Evolutionary conservation across 1,140 invertebrate species (phyloP).

Genomic region (Orchestia grillus): DNA sequence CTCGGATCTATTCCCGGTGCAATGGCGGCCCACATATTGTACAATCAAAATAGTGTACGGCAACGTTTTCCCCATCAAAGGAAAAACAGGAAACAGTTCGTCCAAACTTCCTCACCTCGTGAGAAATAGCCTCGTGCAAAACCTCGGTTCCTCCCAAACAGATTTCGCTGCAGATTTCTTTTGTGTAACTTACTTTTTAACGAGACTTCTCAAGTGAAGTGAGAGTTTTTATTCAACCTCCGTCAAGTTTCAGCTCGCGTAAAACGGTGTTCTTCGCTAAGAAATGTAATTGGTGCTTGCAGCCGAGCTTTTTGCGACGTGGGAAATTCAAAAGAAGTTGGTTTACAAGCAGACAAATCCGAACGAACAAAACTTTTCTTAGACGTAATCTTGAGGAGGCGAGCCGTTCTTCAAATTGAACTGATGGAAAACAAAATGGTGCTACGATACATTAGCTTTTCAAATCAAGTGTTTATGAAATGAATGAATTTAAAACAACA

Average conservation of each 20-base stretch:
- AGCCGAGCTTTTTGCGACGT: background rate
- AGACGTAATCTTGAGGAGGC: background rate
- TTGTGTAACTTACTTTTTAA: background rate
- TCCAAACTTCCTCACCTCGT: background rate
- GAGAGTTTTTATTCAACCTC: background rate
- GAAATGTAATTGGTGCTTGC: background rate
- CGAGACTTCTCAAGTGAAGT: background rate
- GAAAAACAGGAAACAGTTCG: background rate
- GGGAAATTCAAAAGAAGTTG: background rate
- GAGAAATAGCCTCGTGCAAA: background rate
- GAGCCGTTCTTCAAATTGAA: background rate
- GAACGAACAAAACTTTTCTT: background rate
- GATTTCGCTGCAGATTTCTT: background rate
- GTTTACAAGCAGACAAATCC: background rate
- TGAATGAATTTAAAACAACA: background rate
- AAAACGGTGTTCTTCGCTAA: background rate
- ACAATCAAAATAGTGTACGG: background rate
- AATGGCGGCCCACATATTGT: background rate
- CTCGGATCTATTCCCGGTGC: background rate
- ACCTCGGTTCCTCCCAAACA: background rate
- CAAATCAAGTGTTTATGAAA: background rate
- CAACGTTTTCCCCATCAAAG: background rate
- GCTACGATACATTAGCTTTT: background rate
- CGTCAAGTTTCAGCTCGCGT: background rate
- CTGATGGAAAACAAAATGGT: background rate